Evolutionary conservation across 1,140 invertebrate species (phyloP), one percentile per base, ranked within the genome.

Genomic region (Euschistus heros): DNA sequence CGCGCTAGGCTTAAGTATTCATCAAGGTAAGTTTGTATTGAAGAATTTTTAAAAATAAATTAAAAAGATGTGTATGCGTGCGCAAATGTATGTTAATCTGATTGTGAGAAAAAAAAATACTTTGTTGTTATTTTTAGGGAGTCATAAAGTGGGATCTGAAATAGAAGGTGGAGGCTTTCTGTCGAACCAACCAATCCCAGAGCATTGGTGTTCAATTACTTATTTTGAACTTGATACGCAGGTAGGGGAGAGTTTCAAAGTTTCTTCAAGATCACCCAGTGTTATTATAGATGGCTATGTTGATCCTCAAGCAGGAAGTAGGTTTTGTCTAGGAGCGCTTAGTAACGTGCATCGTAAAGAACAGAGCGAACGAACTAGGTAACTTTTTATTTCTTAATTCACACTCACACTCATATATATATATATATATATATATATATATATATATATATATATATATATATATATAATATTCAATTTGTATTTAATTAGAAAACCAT

Each of bases 271-370:
- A 69, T 91, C 92, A 75, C 89, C 89, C 30, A 92, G 89, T 71
- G 94, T 99, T 0, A 97, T 91, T 26, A 80, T 99, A n/a, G 97
- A 99, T 76, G 97, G 97, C 10, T 99, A 98, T 73, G 96, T 98
- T 2, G 96, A 99, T 80, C 96, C 97, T 0, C 95, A 93, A n/a
- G 93, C 92, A n/a, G 91, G 90, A 6, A 91, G 92, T 76, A 80
- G 95, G 65, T 98, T 99, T 78, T 99, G 97, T 76, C 80, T 99
- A 0, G 97, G 97, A 61, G 96, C 97, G 46, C 80, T 99, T 3
- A 97, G 94, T 68, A 99, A 99, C 78, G 96, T 99, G 4, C 97
- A 99, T 78, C 84, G 97, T 70, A 97, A 94, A n/a, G 92, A 94
- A 73, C 90, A 92, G 72, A 94, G 91, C 72, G 92, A 94, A 74